Evolutionary conservation across 2,113 vertebrate genomes (phyloP).

Genomic region (Alouatta palliata): DNA sequence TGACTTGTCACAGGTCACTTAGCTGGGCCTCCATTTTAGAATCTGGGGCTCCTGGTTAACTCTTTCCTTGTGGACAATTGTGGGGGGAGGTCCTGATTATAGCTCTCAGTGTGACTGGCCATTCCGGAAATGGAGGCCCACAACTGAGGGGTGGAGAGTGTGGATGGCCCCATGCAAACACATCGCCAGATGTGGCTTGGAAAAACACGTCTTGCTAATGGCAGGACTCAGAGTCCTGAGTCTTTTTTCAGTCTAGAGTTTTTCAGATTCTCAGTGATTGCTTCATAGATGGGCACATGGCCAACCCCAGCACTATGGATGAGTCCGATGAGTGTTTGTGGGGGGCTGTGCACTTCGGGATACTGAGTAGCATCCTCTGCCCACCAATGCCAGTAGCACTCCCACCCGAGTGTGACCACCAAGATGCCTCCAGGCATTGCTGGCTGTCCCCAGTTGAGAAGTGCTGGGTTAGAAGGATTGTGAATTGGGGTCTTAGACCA

Average conservation of each 20-base stretch:
- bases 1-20: neutral
- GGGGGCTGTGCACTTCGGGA: neutral
- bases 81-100: neutral
- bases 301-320: too few relatives aligned
- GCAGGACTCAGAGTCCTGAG: neutral
- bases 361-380: neutral
- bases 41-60: neutral
- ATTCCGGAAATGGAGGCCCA: neutral
- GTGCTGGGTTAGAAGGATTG: neutral
- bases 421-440: neutral
- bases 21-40: neutral
- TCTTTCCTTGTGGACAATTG: neutral
- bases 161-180: neutral
- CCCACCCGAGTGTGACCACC: neutral
- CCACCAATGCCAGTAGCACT: neutral
- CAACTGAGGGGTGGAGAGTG: neutral
- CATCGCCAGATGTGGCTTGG: neutral
- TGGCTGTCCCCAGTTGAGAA: neutral
- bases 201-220: neutral
- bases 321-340: neutral
- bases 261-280: neutral
- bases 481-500: neutral
- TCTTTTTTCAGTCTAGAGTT: neutral
- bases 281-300: too few relatives aligned
- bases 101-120: neutral